Base-by-base conservation (phyloP, 1,140 invertebrate genomes). In the Ostrea denselamellosa region DNA sequence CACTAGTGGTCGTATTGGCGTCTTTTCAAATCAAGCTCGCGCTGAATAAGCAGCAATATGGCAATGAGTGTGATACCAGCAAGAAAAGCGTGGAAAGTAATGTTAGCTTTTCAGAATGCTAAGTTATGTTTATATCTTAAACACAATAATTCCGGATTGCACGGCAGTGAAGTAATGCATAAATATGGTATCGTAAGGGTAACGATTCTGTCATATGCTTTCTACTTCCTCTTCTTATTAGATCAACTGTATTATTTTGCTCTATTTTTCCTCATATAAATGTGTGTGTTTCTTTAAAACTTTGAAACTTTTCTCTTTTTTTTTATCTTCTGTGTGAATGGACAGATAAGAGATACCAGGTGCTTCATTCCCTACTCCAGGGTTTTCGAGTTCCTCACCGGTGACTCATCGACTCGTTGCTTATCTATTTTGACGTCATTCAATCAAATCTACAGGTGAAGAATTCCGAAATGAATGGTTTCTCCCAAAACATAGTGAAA, bases 391-490 rank as follows among this genome's bases (percentile, higher is more conserved):
- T 77, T 77, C 68, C 28, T 77, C 8, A 77, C 25, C 68, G 10
- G 25, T 77, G 68, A 77, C 68, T 77, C 68, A 77, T 77, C 68
- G 68, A 17, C 25, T 77, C 22, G 65, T 25, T 28, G 22, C 68
- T 77, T 77, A 77, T 77, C 68, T 14, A 12, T 77, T 77, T 34
- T 77, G 68, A 77, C 68, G 68, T 77, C 68, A 77, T 77, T 77
- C 68, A 77, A 77, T 77, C 22, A 77, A 34, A 5, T 34, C 25
- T 77, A 34, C 25, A 17, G 22, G 68, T 77, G 14, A 62, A 77
- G 68, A 77, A 28, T 12, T 28, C 68, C 68, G 25, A 22, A 28
- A 77, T 12, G 28, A 34, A 77, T 77, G 7, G 10, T 77, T 77
- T 34, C 34, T 5, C 34, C 34, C 22, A 25, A 34, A 68, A 68